Evolutionary conservation across 2,113 vertebrate genomes (phyloP), one percentile per base, ranked within the genome.

Genomic region (Crotalus helleri): DNA sequence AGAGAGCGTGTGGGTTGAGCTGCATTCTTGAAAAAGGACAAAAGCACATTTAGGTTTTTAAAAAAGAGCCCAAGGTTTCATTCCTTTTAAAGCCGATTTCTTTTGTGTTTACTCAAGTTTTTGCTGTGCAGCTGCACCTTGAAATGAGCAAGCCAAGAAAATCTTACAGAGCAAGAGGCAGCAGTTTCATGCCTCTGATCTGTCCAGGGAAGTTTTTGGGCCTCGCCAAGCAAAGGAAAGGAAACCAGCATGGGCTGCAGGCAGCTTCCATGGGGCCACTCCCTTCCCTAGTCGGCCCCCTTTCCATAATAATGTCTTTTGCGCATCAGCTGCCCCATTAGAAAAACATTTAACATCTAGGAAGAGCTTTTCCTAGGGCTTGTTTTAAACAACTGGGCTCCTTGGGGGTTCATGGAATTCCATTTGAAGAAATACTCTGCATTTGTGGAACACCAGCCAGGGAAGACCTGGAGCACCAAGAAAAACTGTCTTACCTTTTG

Each of bases 11-110:
- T 58, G 95, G 87, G 74, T 4, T 44, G 74, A 87, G 26, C 46
- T 15, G 24, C 49, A 54, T 51, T 87, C 49, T 51, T 53, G 13
- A 81, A 9, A 81, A 81, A 81, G 74, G 33, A 44, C 33, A 81
- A 81, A 44, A 81, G 33, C 26, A 51, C 51, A 26, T 87, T 51
- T 87, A 51, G 46, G 5, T 51, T 87, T 87, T 15, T 8, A 3
- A 53, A 29, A 87, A 29, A 26, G 13, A 87, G 49, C 49, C 12
- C 86, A n/a, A 26, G 24, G 3, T 53, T 49, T 51, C 94, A 94
- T 93, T 93, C 93, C 95, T 96, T 96, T 95, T 95, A 94, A 95
- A 96, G 95, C 93, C 69, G 57, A 86, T 39, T 12, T 91, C 64
- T 85, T 90, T 12, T 12, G 39, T 33, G 8, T 23, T 81, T 15